Percentiles rank a stretch among this genome's conserved stretches.
phyloP scores from a whole-genome alignment of 2,113 vertebrate species.

The Rutilus rutilus region DNA sequence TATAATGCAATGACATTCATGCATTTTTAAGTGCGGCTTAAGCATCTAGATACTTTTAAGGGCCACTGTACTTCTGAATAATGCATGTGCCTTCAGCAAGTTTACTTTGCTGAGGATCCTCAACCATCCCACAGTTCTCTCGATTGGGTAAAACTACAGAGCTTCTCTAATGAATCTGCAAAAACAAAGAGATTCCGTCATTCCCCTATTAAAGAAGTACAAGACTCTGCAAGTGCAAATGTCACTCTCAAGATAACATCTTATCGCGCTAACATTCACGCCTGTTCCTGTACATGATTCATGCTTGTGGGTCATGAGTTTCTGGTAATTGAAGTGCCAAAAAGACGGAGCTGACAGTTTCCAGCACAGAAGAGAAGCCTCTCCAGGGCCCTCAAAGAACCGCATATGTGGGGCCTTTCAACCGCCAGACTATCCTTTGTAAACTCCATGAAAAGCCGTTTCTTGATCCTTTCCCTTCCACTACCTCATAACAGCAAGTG shows the following conservation, averaged over 20 bases:
- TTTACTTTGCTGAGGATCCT: slow-evolving; percentile 25
- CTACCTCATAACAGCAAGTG: neutral
- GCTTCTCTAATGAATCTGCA: slow-evolving; percentile 20
- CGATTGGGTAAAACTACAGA: slow-evolving; percentile 25
- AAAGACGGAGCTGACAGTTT: slow-evolving; percentile 20
- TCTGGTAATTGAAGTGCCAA: slow-evolving; percentile 51
- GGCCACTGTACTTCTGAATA: slow-evolving; percentile 18
- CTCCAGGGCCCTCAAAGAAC: slow-evolving; percentile 2
- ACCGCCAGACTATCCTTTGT: neutral
- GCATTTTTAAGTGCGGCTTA: neutral
- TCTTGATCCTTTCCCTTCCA: slow-evolving; percentile 32
- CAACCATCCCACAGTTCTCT: slow-evolving; percentile 16
- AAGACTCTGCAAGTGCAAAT: slow-evolving; percentile 12
- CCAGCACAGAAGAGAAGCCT: slow-evolving; percentile 15
- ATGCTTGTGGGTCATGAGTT: slow-evolving; percentile 29
- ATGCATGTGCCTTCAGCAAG: slow-evolving; percentile 19
- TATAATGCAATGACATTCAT: slow-evolving; percentile 17
- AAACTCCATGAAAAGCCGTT: slow-evolving; percentile 14
- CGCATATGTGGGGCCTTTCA: slow-evolving; percentile 14
- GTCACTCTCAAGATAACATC: slow-evolving; percentile 41
- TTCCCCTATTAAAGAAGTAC: slow-evolving; percentile 33
- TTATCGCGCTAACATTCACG: slow-evolving; percentile 39
- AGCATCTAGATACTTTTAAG: slow-evolving; percentile 5
- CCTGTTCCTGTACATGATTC: slow-evolving; percentile 45
- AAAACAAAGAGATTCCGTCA: slow-evolving; percentile 13